A percentile compares a stretch with the other conserved stretches of the same genome.
These are phyloP conservation scores for Burhinus bistriatus DNA, from an alignment of 2,113 vertebrate genomes.

Conservation along the genomic window DNA sequence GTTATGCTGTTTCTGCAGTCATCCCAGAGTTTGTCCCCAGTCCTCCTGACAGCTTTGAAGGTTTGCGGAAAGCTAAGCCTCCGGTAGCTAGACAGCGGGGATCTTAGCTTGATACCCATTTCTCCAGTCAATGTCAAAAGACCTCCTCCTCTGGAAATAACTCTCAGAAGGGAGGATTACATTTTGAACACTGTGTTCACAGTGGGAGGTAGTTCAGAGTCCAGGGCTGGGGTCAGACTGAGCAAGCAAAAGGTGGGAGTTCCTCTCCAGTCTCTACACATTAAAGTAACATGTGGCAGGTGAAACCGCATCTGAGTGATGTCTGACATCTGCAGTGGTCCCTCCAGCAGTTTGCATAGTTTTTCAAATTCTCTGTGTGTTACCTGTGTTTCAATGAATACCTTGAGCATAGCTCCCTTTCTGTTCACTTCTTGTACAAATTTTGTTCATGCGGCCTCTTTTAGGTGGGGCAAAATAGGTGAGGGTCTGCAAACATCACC, in stretches of 20 bases:
- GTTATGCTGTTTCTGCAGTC: background rate
- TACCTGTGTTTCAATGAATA: background rate
- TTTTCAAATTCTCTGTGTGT: background rate
- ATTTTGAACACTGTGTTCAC: background rate
- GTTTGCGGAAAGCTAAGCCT: background rate
- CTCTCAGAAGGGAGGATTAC: background rate
- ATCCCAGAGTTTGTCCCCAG: background rate
- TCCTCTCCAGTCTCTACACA: background rate
- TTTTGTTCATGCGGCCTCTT: background rate
- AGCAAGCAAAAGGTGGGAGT: background rate
- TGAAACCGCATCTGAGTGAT: fast-evolving
- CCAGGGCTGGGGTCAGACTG: background rate
- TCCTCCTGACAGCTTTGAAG: background rate
- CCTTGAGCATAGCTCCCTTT: background rate
- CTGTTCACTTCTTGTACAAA: background rate
- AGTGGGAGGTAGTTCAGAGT: background rate
- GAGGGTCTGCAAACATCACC: background rate
- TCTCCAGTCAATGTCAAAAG: background rate
- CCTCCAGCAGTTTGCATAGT: background rate
- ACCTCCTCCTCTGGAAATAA: background rate
- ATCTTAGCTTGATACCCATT: background rate
- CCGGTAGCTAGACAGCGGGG: background rate
- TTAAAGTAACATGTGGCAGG: background rate
- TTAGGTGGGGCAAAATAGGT: background rate
- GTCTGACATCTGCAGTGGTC: background rate